Conservation (phyloP, 2,113 vertebrate species). For the Chaetorhynchus papuensis region DNA sequence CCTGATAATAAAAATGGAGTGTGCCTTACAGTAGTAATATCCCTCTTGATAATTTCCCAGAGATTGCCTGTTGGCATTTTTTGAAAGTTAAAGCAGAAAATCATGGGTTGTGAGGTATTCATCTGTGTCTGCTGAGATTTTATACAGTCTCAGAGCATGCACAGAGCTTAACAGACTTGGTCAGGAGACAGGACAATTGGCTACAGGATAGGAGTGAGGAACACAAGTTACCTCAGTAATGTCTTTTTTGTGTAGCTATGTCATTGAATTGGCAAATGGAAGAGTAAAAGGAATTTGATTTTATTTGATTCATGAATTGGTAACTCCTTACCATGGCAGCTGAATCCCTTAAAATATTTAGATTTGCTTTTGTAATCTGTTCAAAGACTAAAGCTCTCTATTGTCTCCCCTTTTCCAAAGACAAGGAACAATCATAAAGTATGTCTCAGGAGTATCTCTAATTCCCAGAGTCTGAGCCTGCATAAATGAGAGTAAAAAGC, state of each 20-base stretch:
- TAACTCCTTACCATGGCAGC: constrained; percentile 15
- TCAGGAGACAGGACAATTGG: not conserved
- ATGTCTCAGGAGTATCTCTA: constrained; percentile 42
- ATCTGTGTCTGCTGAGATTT: not conserved
- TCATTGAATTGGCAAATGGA: not conserved
- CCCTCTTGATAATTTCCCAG: not conserved
- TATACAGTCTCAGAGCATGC: rapidly evolving
- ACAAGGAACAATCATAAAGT: constrained; percentile 39
- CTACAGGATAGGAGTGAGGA: not conserved
- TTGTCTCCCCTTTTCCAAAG: constrained; percentile 39
- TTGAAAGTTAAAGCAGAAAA: not conserved
- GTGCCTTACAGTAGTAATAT: not conserved
- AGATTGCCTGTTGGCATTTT: not conserved
- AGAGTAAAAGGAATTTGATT: constrained; percentile 5
- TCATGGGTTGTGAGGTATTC: not conserved
- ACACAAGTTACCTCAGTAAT: not conserved
- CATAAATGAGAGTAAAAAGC: constrained; percentile 49
- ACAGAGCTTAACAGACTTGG: not conserved
- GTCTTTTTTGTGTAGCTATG: not conserved
- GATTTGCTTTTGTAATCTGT: constrained; percentile 44
- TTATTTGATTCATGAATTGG: constrained; percentile 43
- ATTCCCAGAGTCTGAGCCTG: constrained; percentile 45
- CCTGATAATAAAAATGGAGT: constrained; percentile 1
- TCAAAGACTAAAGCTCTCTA: constrained; percentile 42
- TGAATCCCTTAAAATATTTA: constrained; percentile 40